A percentile compares a stretch with the other conserved stretches of the same genome.
phyloP scores from a whole-genome alignment of 2,888 invertebrate genomes.

The Parnassius orleans region DNA sequence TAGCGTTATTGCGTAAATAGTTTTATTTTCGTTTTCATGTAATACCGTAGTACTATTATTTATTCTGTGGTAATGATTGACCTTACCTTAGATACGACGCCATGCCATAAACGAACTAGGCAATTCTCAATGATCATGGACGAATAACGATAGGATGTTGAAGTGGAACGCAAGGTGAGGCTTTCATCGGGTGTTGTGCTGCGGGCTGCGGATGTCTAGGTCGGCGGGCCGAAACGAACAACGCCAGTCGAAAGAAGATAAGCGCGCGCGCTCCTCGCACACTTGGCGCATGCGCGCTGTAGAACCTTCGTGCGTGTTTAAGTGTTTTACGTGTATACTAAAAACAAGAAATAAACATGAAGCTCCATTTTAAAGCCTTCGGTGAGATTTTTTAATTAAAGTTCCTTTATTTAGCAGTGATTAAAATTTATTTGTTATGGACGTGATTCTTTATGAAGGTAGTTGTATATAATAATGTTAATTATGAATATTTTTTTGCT shows the following conservation, averaged over 20 bases:
- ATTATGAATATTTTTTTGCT: background rate
- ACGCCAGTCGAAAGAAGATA: slow-evolving; percentile 61
- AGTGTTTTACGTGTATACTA: slow-evolving; percentile 46
- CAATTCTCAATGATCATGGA: slow-evolving; percentile 26
- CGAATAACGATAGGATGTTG: slow-evolving; percentile 48
- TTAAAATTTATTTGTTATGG: background rate
- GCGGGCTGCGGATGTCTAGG: slow-evolving; percentile 39
- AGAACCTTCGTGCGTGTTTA: slow-evolving; percentile 39
- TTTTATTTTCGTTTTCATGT: background rate
- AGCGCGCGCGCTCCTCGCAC: slow-evolving; percentile 64
- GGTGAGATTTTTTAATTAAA: slow-evolving; percentile 47
- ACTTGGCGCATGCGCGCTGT: slow-evolving; percentile 40
- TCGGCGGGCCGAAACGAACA: slow-evolving; percentile 31
- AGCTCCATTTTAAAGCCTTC: slow-evolving; percentile 62
- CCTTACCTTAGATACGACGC: too few species aligned
- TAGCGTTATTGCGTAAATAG: too few species aligned
- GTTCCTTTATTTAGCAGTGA: background rate
- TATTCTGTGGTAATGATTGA: too few species aligned
- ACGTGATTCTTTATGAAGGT: slow-evolving; percentile 3
- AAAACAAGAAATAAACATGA: slow-evolving; percentile 50
- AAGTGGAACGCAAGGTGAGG: slow-evolving; percentile 58
- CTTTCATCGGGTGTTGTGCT: slow-evolving; percentile 48
- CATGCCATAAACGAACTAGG: slow-evolving; percentile 2
- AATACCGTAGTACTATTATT: too few species aligned
- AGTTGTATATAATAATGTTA: background rate